Evolutionary conservation across 2,797 vertebrate species (phyloP).

Genomic region (Salarias fasciatus): DNA sequence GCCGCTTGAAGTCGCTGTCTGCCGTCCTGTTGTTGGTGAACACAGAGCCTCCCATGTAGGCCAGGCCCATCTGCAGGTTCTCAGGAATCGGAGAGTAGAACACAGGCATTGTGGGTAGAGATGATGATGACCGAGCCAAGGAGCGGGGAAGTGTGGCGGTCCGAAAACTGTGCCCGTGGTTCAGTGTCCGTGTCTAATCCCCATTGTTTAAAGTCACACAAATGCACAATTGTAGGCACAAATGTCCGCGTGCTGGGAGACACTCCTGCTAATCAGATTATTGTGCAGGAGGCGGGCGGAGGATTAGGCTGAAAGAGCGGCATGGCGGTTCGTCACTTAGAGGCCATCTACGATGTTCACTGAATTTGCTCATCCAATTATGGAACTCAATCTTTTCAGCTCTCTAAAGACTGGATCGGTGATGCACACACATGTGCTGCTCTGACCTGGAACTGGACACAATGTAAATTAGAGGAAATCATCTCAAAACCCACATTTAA

Average conservation of each 20-base stretch:
- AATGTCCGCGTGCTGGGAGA: conserved; percentile 46
- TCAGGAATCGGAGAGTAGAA: conserved; percentile 82
- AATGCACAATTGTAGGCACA: conserved; percentile 21
- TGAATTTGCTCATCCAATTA: conserved; percentile 36
- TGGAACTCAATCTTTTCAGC: conserved; percentile 4
- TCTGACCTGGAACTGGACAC: too few relatives aligned
- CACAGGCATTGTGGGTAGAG: conserved; percentile 76
- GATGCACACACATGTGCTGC: too few relatives aligned
- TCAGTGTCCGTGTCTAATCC: conserved; percentile 33
- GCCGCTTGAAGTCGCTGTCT: conserved; percentile 73
- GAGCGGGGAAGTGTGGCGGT: background rate
- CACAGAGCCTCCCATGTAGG: conserved; percentile 78
- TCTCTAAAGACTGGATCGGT: background rate
- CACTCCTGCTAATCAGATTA: conserved; percentile 81
- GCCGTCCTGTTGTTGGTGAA: conserved; percentile 85
- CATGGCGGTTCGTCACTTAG: conserved; percentile 27
- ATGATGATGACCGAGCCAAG: conserved; percentile 10
- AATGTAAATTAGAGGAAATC: too few relatives aligned
- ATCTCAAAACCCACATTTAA: too few relatives aligned
- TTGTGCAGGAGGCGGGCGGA: conserved; percentile 54
- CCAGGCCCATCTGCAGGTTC: conserved; percentile 82
- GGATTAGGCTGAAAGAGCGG: conserved; percentile 68
- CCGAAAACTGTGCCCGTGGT: conserved; percentile 25
- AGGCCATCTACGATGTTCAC: conserved; percentile 19
- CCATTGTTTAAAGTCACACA: conserved; percentile 19